Conservation (phyloP, 2,888 invertebrate species). For the Eupithecia exiguata region DNA sequence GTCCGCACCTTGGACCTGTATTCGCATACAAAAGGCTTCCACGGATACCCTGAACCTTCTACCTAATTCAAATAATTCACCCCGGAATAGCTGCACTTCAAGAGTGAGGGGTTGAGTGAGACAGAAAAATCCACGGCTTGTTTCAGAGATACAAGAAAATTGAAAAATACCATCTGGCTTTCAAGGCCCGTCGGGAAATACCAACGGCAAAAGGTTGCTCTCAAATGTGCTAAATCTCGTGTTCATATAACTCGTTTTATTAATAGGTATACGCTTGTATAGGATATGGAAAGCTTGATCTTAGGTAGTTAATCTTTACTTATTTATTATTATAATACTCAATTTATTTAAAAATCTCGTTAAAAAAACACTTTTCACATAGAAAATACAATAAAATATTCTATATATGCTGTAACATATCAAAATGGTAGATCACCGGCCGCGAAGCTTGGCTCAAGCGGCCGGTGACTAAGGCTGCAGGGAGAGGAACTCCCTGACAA, state of each 20-base stretch:
- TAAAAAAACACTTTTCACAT: too few species aligned
- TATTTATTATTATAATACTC: too few species aligned
- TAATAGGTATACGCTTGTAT: not conserved
- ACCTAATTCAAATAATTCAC: conserved; percentile 79
- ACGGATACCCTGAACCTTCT: conserved; percentile 61
- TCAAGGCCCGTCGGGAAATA: conserved; percentile 62
- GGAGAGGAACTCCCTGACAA: too few species aligned
- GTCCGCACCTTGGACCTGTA: conserved; percentile 79
- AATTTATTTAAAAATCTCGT: too few species aligned
- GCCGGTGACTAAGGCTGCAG: too few species aligned
- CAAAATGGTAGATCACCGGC: too few species aligned
- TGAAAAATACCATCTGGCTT: conserved; percentile 72
- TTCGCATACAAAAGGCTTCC: conserved; percentile 79
- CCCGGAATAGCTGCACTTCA: conserved; percentile 75
- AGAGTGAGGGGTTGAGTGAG: conserved; percentile 65
- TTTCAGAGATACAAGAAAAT: conserved; percentile 69
- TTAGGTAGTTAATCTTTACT: too few species aligned
- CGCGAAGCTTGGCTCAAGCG: too few species aligned
- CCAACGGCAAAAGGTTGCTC: conserved; percentile 55
- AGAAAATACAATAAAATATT: too few species aligned
- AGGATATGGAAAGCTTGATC: not conserved
- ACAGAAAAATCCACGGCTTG: conserved; percentile 67
- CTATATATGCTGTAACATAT: too few species aligned
- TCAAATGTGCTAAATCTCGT: conserved; percentile 49
- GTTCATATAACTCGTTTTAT: conserved; percentile 13